Evolutionary conservation across 2,113 vertebrate species (phyloP).

Genomic region (Paratilapia polleni): DNA sequence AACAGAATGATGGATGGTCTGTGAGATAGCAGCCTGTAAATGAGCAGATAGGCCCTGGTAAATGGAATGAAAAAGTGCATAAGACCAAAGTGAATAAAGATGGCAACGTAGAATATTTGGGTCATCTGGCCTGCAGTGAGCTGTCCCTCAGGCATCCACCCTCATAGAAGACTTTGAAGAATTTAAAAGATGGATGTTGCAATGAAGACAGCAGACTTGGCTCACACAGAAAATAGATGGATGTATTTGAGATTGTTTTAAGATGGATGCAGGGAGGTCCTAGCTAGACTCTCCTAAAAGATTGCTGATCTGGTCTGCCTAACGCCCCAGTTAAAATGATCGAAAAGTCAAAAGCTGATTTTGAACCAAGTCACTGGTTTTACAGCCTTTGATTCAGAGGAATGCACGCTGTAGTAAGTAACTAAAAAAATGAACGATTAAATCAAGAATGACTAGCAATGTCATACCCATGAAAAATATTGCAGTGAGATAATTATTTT

Average conservation of each 20-base stretch:
- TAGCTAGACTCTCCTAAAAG: constrained; percentile 44
- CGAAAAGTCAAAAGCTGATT: neutral
- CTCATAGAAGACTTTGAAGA: constrained; percentile 73
- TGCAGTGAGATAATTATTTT: neutral
- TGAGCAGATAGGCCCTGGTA: constrained; percentile 51
- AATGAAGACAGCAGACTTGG: constrained; percentile 69
- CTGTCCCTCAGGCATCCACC: constrained; percentile 63
- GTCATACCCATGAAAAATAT: neutral
- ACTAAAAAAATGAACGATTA: too few species aligned
- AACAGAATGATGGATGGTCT: constrained; percentile 59
- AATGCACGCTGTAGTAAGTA: neutral
- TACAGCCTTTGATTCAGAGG: neutral
- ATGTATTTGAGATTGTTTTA: constrained; percentile 66
- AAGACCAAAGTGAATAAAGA: constrained; percentile 74
- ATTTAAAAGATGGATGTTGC: constrained; percentile 78
- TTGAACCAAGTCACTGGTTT: neutral
- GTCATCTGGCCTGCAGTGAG: constrained; percentile 70
- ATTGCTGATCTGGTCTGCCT: constrained; percentile 28
- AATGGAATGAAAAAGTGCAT: constrained; percentile 67
- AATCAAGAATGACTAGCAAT: neutral
- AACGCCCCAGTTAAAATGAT: constrained; percentile 6
- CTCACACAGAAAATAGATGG: constrained; percentile 62
- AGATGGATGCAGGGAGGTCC: constrained; percentile 60
- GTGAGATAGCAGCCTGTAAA: constrained; percentile 54
- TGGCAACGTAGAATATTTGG: constrained; percentile 69